Evolutionary conservation across 1,140 invertebrate species (phyloP).

Genomic region (Vanessa tameamea): DNA sequence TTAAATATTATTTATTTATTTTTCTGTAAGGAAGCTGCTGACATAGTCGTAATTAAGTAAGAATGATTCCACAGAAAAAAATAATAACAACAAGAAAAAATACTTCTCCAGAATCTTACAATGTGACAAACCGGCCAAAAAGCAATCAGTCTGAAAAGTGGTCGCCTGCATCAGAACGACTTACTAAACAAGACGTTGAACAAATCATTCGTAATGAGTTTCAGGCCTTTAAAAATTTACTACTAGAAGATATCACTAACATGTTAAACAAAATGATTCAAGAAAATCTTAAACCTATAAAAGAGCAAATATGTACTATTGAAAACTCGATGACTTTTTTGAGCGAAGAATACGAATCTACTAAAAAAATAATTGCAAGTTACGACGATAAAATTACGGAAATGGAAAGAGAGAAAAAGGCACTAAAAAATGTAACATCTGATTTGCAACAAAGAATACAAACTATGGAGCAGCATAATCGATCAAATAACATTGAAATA

Average conservation of each 20-base stretch:
- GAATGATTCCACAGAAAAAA: too few species aligned
- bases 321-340: conserved; percentile 6
- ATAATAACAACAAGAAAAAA: not conserved
- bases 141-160: not conserved
- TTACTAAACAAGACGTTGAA: too few species aligned
- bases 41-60: too few species aligned
- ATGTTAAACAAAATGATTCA: too few species aligned
- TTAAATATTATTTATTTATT: too few species aligned
- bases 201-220: too few species aligned
- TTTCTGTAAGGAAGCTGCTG: too few species aligned
- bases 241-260: too few species aligned
- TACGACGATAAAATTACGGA: conserved; percentile 9
- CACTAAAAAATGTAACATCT: conserved; percentile 2
- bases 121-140: too few species aligned
- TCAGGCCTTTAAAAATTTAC: too few species aligned
- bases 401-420: conserved; percentile 9
- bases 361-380: conserved; percentile 13
- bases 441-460: conserved; percentile 11
- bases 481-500: not conserved
- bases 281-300: conserved; percentile 8
- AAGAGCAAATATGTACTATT: conserved; percentile 15
- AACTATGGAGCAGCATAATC: not conserved
- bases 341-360: conserved; percentile 12
- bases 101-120: not conserved
- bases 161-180: too few species aligned